Conservation (phyloP, 2,797 vertebrate species). For the Siniperca scherzeri region DNA sequence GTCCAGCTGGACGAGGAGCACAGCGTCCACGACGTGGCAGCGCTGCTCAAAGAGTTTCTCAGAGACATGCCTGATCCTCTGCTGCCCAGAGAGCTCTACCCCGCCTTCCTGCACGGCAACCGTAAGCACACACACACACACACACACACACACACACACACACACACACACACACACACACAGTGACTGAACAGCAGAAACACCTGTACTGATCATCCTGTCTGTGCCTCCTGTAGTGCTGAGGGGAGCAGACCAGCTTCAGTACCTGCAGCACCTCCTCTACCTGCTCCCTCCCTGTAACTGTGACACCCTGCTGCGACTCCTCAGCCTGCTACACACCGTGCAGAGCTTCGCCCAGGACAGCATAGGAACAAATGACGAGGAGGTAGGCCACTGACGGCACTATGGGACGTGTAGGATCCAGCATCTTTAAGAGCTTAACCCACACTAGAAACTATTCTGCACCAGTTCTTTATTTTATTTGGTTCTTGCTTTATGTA, state of each 20-base stretch:
- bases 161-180: neutral
- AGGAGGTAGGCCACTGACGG: slow-evolving; percentile 80
- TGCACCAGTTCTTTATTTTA: too few species aligned
- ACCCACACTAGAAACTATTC: too few species aligned
- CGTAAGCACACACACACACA: slow-evolving; percentile 74
- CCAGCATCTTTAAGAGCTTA: too few species aligned
- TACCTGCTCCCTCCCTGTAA: slow-evolving; percentile 93
- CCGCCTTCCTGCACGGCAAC: slow-evolving; percentile 91
- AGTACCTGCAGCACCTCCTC: slow-evolving; percentile 90
- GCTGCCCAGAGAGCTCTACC: slow-evolving; percentile 91
- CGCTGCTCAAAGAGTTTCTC: slow-evolving; percentile 94
- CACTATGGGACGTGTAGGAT: too few species aligned
- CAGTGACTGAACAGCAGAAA: too few species aligned
- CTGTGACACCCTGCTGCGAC: slow-evolving; percentile 92
- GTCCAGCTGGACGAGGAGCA: slow-evolving; percentile 90
- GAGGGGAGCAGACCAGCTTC: slow-evolving; percentile 85
- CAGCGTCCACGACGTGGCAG: slow-evolving; percentile 93
- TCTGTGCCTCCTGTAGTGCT: slow-evolving; percentile 77
- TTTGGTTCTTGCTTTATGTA: too few species aligned
- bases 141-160: slow-evolving; percentile 2
- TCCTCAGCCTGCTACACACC: slow-evolving; percentile 88
- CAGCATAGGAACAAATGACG: slow-evolving; percentile 82
- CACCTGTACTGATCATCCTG: neutral
- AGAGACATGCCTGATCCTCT: slow-evolving; percentile 92
- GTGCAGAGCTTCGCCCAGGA: slow-evolving; percentile 89